Base-by-base conservation (phyloP, 2,888 invertebrate species). In the Nymphalis urticae region DNA sequence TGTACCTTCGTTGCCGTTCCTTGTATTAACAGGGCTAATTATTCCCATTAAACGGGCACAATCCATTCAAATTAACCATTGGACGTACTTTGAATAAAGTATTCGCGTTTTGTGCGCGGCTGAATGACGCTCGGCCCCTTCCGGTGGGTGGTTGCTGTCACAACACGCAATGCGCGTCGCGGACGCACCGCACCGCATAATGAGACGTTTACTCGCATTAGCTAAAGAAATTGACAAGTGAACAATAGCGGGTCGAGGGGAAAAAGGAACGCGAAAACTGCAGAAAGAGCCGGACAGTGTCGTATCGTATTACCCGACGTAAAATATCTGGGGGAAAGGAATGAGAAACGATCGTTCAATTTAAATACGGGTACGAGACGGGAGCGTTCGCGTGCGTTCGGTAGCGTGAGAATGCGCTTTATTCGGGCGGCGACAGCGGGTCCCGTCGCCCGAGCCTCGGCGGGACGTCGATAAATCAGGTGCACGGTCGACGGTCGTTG, bases 141-240 rank as follows among this genome's bases (percentile, higher is more conserved):
- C 92, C 92, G 91, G 91, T 92, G 91, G 92, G 92, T 92, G 92
- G 92, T 85, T 90, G 90, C 90, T 92, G 92, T 92, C 92, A 92
- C 91, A 92, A 92, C 92, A 92, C 87, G 92, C 89, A 89, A 87
- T 87, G 88, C 90, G 90, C 90, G 90, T 88, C 89, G 89, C 86
- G 86, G 82, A 86, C 90, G 88, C 90, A 88, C 87, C 85, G 90
- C 89, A 86, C 86, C 91, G 91, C 91, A 91, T 92, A 92, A 92
- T 92, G 91, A 92, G 92, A 92, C 91, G 92, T 90, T 92, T 92
- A 89, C 91, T 92, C 92, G 89, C 90, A 92, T 92, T 92, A 92
- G 92, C 92, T 89, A 90, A 92, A 92, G 91, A 90, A 92, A 92
- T 92, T 92, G 92, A 92, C 91, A 92, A 91, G 91, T 92, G 92